These are phyloP conservation scores for Callimorpha dominula DNA, from an alignment of 2,888 invertebrate species.

Conservation along the genomic window DNA sequence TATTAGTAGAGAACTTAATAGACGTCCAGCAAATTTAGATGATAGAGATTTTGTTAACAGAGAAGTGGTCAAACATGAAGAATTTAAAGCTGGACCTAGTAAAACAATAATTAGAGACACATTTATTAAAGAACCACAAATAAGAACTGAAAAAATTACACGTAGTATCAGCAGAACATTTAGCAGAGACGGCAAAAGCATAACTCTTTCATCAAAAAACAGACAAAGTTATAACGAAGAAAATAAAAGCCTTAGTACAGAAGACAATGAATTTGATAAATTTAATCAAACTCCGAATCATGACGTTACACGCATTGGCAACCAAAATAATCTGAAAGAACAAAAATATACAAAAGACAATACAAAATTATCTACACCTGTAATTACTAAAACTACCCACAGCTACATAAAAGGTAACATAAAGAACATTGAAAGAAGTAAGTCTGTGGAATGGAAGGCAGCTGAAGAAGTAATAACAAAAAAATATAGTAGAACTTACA, in stretches of 20 bases:
- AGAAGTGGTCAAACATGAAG: slow-evolving; percentile 17
- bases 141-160: slow-evolving; percentile 21
- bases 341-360: slow-evolving; percentile 17
- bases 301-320: background rate
- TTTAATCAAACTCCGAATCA: slow-evolving; percentile 15
- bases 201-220: slow-evolving; percentile 25
- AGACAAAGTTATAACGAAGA: slow-evolving; percentile 25
- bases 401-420: slow-evolving; percentile 37
- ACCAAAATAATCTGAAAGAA: background rate
- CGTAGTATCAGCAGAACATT: slow-evolving; percentile 23
- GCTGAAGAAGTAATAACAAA: slow-evolving; percentile 28
- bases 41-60: slow-evolving; percentile 17
- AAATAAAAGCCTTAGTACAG: slow-evolving; percentile 9
- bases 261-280: background rate
- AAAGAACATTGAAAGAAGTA: slow-evolving; percentile 36
- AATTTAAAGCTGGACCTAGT: slow-evolving; percentile 7
- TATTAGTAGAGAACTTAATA: slow-evolving; percentile 36
- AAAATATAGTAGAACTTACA: slow-evolving; percentile 24
- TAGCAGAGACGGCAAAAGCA: slow-evolving; percentile 27
- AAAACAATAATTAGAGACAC: slow-evolving; percentile 11
- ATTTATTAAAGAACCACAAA: slow-evolving; percentile 10
- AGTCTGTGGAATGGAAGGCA: slow-evolving; percentile 35
- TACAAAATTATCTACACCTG: slow-evolving; percentile 32
- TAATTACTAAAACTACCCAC: slow-evolving; percentile 32
- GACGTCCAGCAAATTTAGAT: slow-evolving; percentile 20